Evolutionary conservation across 2,888 invertebrate species (phyloP), one percentile per base, ranked within the genome.

Genomic region (Meganola albula): DNA sequence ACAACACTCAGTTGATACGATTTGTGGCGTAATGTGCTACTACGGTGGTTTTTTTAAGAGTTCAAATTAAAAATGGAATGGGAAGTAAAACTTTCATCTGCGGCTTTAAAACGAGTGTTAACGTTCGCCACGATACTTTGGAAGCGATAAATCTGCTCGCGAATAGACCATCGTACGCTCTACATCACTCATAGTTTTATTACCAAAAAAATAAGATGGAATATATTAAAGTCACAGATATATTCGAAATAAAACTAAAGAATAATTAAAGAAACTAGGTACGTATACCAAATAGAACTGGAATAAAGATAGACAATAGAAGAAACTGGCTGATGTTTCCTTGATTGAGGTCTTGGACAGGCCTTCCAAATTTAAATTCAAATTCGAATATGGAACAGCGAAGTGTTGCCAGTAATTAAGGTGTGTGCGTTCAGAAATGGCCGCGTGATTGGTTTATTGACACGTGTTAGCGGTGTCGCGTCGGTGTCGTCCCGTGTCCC

Each of bases 91-190:
- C 78, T 82, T 78, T 82, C 82, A 75, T 67, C 68, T 48, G 71
- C 63, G 63, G 69, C 65, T 67, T 75, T 77, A 82, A 79, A 80
- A 72, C 73, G 59, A 53, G 65, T 64, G 75, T 74, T 77, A 75
- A 72, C 70, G 72, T 59, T 63, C 59, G 62, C 58, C 61, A 49
- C 57, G 70, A 64, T 76, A 69, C 70, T 73, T 72, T 64, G 58
- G 53, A 61, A 62, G 52, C 72, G 63, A 79, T 80, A 82, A 80
- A 82, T 82, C 74, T 67, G 74, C 71, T 73, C 68, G 76, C 79
- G 74, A 75, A 80, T 75, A 71, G 70, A 63, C 64, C 65, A 65
- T 68, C 68, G 66, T 64, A 50, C 67, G 61, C 58, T 59, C 69
- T 62, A 63, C 74, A 74, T 74, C 67, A 67, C 65, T 70, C 69